Percentiles rank a stretch among this genome's conserved stretches.
phyloP scores from a whole-genome alignment of 2,113 vertebrate species.

The Etheostoma cragini region DNA sequence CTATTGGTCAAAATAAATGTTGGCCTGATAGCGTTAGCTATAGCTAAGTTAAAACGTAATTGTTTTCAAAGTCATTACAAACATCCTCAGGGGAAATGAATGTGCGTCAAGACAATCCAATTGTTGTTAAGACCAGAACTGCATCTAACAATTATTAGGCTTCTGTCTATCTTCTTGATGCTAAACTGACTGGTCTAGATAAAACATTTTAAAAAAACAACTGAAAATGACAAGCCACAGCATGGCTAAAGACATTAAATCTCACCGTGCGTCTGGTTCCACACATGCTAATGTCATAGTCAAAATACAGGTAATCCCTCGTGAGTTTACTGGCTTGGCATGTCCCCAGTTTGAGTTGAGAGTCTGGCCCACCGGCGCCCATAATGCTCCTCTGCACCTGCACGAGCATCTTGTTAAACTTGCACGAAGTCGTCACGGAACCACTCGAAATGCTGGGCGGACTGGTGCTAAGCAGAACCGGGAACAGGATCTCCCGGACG shows the following conservation, averaged over 20 bases:
- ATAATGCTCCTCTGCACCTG: conserved; percentile 61
- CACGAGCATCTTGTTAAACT: conserved; percentile 66
- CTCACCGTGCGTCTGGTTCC: conserved; percentile 72
- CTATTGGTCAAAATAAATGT: background rate
- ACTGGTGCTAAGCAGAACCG: background rate
- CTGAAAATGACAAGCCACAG: background rate
- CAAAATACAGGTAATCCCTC: conserved; percentile 60
- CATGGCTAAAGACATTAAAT: background rate
- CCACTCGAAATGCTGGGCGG: background rate
- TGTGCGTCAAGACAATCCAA: too few species aligned
- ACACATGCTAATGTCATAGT: conserved; percentile 67
- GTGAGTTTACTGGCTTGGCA: conserved; percentile 63
- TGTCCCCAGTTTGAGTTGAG: conserved; percentile 67
- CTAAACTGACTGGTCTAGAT: too few species aligned
- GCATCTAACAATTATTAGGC: too few species aligned
- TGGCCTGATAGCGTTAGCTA: background rate
- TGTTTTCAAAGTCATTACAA: background rate
- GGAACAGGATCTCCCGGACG: conserved; percentile 63
- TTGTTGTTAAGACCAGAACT: too few species aligned
- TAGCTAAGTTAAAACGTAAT: background rate
- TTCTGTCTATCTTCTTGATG: too few species aligned
- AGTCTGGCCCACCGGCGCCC: background rate
- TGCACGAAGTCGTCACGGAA: conserved; percentile 58
- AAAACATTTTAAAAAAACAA: too few species aligned
- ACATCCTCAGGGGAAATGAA: too few species aligned